Evolutionary conservation across 1,140 invertebrate species (phyloP).

Genomic region (Drosophila gunungcola): DNA sequence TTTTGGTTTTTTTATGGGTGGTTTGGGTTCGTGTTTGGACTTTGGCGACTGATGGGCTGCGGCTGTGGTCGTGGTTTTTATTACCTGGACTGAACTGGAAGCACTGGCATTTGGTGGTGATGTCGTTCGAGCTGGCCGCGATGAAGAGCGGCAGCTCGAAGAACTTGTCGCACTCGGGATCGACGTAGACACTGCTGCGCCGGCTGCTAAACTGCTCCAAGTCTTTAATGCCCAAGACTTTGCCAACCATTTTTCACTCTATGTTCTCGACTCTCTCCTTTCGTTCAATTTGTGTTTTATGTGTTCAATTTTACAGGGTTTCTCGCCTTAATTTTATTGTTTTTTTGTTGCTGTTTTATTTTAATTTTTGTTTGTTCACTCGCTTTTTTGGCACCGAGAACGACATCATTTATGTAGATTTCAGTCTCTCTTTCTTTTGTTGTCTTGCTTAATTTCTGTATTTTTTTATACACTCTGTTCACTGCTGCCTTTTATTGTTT

Average conservation of each 20-base stretch:
- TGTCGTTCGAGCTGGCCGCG: slow-evolving; percentile 82
- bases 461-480: slow-evolving; percentile 28
- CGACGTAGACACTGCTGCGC: slow-evolving; percentile 83
- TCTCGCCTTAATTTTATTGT: slow-evolving; percentile 19
- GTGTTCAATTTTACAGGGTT: slow-evolving; percentile 27
- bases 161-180: slow-evolving; percentile 84
- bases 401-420: slow-evolving; percentile 79
- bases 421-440: slow-evolving; percentile 48
- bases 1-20: slow-evolving; percentile 5
- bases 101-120: slow-evolving; percentile 82
- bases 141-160: slow-evolving; percentile 83
- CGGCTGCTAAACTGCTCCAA: slow-evolving; percentile 82
- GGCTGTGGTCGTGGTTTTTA: slow-evolving; percentile 26
- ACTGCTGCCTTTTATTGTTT: slow-evolving; percentile 65
- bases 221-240: slow-evolving; percentile 81
- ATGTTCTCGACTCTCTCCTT: slow-evolving; percentile 21
- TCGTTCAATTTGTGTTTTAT: slow-evolving; percentile 18
- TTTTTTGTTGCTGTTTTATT: slow-evolving; percentile 18
- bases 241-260: slow-evolving; percentile 77
- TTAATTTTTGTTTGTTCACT: slow-evolving; percentile 44
- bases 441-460: slow-evolving; percentile 41
- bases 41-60: slow-evolving; percentile 3
- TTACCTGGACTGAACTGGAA: slow-evolving; percentile 84
- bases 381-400: slow-evolving; percentile 48
- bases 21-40: slow-evolving; percentile 6